Evolutionary conservation across 1,140 invertebrate species (phyloP).

Genomic region (Ceratitis capitata): DNA sequence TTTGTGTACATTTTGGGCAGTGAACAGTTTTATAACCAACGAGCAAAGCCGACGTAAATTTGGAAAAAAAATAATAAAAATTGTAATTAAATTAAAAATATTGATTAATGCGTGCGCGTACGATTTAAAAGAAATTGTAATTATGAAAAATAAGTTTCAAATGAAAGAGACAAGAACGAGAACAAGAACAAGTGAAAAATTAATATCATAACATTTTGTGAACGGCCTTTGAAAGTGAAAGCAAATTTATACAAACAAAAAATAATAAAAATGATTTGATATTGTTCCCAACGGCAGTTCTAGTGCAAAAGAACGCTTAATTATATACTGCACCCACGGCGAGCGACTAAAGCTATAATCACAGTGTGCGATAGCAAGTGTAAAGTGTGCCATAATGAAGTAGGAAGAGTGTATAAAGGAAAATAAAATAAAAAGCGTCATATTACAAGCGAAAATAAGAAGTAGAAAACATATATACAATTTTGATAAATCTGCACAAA

Average conservation of each 20-base stretch:
- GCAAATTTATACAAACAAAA: slow-evolving; percentile 1
- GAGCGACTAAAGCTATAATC: slow-evolving; percentile 4
- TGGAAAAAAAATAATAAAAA: neutral
- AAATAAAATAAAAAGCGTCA: neutral
- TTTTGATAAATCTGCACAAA: neutral
- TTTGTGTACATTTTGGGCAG: neutral
- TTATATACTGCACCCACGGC: neutral
- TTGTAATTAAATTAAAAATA: slow-evolving; percentile 31
- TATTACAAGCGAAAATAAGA: neutral
- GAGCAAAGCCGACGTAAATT: neutral
- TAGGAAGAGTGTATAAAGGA: neutral
- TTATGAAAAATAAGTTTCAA: neutral
- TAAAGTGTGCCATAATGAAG: slow-evolving; percentile 26
- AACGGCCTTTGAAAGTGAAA: neutral
- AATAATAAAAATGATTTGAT: neutral
- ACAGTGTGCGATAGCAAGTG: slow-evolving; percentile 19
- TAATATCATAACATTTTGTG: too few species aligned
- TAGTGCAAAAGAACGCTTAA: neutral
- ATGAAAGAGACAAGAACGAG: neutral
- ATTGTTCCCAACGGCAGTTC: neutral
- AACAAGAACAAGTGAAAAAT: neutral
- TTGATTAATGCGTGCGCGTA: neutral
- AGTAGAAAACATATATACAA: neutral
- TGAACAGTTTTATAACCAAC: neutral
- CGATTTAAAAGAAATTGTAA: neutral